Evolutionary conservation across 2,113 vertebrate species (phyloP).

Genomic region (Triplophysa siluroides): DNA sequence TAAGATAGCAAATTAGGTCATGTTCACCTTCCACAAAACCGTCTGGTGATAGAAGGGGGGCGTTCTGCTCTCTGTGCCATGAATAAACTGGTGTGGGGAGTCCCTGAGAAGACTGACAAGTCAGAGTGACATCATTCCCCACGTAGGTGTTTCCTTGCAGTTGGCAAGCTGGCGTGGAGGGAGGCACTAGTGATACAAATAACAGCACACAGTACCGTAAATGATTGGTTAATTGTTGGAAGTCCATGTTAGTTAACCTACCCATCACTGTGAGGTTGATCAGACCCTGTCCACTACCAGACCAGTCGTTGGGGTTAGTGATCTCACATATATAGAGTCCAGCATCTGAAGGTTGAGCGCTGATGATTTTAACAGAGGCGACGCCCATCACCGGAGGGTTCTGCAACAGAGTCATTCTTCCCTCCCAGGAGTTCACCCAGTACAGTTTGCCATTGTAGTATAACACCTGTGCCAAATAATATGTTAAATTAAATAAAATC

Average conservation of each 20-base stretch:
- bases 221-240: background rate
- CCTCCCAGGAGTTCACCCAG: constrained; percentile 63
- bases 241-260: constrained; percentile 41
- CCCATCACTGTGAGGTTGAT: constrained; percentile 71
- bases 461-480: constrained; percentile 61
- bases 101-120: constrained; percentile 66
- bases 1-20: background rate
- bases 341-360: constrained; percentile 62
- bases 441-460: constrained; percentile 70
- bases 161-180: constrained; percentile 66
- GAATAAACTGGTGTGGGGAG: constrained; percentile 69
- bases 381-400: constrained; percentile 66
- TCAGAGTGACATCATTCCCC: constrained; percentile 66
- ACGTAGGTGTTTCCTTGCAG: constrained; percentile 56
- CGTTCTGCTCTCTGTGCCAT: constrained; percentile 62
- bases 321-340: constrained; percentile 75
- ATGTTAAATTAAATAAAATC: background rate
- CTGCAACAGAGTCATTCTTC: constrained; percentile 65
- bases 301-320: constrained; percentile 75
- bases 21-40: constrained; percentile 68
- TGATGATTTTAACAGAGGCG: constrained; percentile 67
- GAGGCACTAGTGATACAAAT: constrained; percentile 64
- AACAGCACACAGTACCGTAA: background rate
- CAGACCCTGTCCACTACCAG: constrained; percentile 65
- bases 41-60: constrained; percentile 53